Evolutionary conservation across 2,113 vertebrate genomes (phyloP), one percentile per base, ranked within the genome.

Genomic region (Semnopithecus entellus): DNA sequence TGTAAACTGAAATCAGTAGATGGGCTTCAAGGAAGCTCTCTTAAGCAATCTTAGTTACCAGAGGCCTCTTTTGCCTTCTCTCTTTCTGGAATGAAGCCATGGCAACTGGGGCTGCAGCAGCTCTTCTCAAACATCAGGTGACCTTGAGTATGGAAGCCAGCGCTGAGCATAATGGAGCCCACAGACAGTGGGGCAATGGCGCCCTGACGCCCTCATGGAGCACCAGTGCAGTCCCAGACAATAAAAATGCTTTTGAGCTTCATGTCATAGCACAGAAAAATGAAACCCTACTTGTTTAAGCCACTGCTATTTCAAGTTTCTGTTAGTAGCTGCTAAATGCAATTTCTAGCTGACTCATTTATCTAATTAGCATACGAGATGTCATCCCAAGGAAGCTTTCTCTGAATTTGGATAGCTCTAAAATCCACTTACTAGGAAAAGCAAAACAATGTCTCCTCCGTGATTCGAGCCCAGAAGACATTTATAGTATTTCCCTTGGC

Each of bases 301-400:
- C 35, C 73, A 59, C 50, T 50, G 52, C 45, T 20, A 88, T 79
- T 94, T 92, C 89, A 86, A 83, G 27, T 91, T 90, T 43, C 72
- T 91, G 88, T 84, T 91, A 52, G 72, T 30, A 78, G 64, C 76
- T 55, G 81, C 70, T 38, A 96, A 88, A 90, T 76, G 57, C 23
- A 95, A 96, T 96, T 95, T 78, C 73, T 73, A 75, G 79, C 48
- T 66, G 84, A 95, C 43, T 90, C 43, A 38, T 35, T 92, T 57
- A 81, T 86, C 66, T 85, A 76, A 88, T 97, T 95, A 91, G 66
- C 83, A 95, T 81, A 95, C 22, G 38, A 75, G 91, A 94, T 55
- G 38, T 93, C 79, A 90, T 0, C 17, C 76, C 82, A 35, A 48
- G 68, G 76, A 79, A 97, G 88, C 43, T 72, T 59, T 66, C 90